Evolutionary conservation across 2,797 vertebrate species (phyloP), one percentile per base, ranked within the genome.

Genomic region (Mormyrops boulengeri): DNA sequence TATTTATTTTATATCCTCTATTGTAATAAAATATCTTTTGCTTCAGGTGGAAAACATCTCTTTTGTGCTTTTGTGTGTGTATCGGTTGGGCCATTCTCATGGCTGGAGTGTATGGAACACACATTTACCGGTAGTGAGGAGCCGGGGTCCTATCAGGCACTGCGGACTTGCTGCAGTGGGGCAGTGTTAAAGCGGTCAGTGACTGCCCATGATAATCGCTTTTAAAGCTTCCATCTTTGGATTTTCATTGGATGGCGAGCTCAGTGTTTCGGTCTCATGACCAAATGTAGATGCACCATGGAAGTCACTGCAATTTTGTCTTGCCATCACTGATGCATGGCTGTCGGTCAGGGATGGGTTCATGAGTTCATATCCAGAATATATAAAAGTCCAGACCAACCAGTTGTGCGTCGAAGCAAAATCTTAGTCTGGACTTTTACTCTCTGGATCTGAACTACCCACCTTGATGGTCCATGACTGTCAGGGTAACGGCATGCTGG

Each of bases 1-100:
- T 96, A 97, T 98, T 97, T 97, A 96, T 98, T 98, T 98, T 98
- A 95, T 98, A 97, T 97, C 95, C 95, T 97, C 94, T 95, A 96
- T 97, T 97, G 97, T 97, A 97, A 97, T 97, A 97, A 98, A 97
- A 95, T 94, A 94, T 95, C 94, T 95, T 96, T 96, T 96, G 96
- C 95, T 97, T 96, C 94, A 94, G 91, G 94, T 95, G 92, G 90
- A 90, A 94, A 89, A 93, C 94, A 22, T 90, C 69, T 41, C n/a
- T 82, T 77, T 90, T 1, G 8, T 86, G 38, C 66, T n/a, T 26
- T 85, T 19, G 2, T 34, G 49, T 26, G 62, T 44, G 17, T 49
- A 26, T 52, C 19, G 38, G 17, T 7, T 62, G 34, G 3, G 26
- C 84, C 47, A 88, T 53, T 88, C 3, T 34, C 89, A 44, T 73